A percentile compares a stretch with the other conserved stretches of the same genome.
These are phyloP conservation scores for Globodera rostochiensis DNA, from an alignment of 1,140 invertebrate species.

Conservation along the genomic window DNA sequence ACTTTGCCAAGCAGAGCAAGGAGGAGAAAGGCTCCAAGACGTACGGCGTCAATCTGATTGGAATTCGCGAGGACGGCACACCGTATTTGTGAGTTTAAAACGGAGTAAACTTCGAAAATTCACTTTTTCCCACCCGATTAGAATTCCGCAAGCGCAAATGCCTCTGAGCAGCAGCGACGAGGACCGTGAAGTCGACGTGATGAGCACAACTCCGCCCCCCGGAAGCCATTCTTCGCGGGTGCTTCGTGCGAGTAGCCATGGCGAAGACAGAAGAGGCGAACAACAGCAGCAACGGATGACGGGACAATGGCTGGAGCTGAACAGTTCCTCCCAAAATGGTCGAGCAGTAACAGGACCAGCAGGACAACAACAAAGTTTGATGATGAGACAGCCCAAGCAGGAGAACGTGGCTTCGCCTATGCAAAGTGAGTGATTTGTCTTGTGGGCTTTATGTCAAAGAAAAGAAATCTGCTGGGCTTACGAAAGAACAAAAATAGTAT, in stretches of 20 bases:
- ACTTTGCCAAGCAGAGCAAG: slow-evolving; percentile 25
- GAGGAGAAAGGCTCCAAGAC: slow-evolving; percentile 21
- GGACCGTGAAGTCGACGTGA: slow-evolving; percentile 27
- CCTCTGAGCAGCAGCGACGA: slow-evolving; percentile 24
- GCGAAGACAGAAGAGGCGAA: background rate
- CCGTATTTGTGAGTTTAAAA: slow-evolving; percentile 8
- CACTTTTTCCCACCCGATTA: background rate
- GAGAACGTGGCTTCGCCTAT: background rate
- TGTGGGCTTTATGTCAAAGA: background rate
- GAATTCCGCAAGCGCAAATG: slow-evolving; percentile 8
- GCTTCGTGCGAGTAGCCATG: background rate
- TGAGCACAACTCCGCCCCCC: background rate
- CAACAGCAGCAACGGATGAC: slow-evolving; percentile 3
- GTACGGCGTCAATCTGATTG: slow-evolving; percentile 22
- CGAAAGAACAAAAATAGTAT: too few species aligned
- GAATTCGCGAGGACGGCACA: slow-evolving; percentile 21
- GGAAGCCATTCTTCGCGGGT: background rate
- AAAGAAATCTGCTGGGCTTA: background rate
- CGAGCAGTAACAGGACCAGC: background rate
- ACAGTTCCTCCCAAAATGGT: background rate
- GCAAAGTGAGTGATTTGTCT: background rate
- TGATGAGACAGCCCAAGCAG: background rate
- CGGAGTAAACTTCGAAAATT: background rate
- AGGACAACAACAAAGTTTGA: background rate
- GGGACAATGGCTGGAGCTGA: background rate